Base-by-base conservation (phyloP, 2,888 invertebrate genomes). In the Himalopsyche tibetana region DNA sequence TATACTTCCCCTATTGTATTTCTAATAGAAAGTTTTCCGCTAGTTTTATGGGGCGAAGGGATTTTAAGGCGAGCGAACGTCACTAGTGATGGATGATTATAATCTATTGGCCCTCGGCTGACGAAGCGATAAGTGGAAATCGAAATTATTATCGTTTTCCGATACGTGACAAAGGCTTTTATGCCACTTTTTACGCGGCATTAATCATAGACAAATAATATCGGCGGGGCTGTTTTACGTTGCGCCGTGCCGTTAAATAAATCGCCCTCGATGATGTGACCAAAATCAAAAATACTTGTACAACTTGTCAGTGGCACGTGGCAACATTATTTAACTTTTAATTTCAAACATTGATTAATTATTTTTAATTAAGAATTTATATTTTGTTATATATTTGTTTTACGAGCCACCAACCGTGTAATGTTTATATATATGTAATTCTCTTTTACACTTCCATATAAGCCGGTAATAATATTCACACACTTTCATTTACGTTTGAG, bases 81-180 rank as follows among this genome's bases (percentile, higher is more conserved):
- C 86, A 86, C 84, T 82, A 28, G 80, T 86, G 84, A 86, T 86
- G 80, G 86, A 86, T 86, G 82, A 84, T 84, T 40, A 86, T 86
- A 84, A 86, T 86, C 84, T 82, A 84, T 82, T 55, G 83, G 40
- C 42, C 82, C 80, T 56, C 82, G 74, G 55, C 84, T 55, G 84
- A 42, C 84, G 79, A 74, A 56, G 80, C 56, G 84, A 74, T 86
- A 86, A 86, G 86, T 86, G 86, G 86, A 86, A 86, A 86, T 79
- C 82, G 56, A 69, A 86, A 86, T 86, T 86, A 74, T 74, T 74
- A 86, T 86, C 84, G 84, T 80, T 86, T 86, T 86, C 86, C 84
- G 84, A 86, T 84, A 86, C 82, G 81, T 56, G 81, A 79, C 84
- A 86, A 86, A 42, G 55, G 83, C 45, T 56, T 80, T 82, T 84